Base-by-base conservation (phyloP, 1,140 invertebrate genomes). In the Drosophila sp. region DNA sequence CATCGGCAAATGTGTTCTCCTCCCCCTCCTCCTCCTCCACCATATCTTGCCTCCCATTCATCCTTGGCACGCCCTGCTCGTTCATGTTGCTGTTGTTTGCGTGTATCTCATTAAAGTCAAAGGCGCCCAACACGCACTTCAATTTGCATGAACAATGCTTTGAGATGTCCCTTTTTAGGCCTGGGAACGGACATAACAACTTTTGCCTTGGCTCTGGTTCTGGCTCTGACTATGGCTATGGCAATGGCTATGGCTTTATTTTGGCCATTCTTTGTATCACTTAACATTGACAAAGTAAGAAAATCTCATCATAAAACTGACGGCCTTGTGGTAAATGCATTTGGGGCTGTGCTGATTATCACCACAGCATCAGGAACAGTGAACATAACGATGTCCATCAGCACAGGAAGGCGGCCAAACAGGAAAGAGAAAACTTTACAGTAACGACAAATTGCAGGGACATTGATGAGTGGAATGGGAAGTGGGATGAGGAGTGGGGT, bases 91-190 rank as follows among this genome's bases (percentile, higher is more conserved):
- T 71, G n/a, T 48, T 56, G 58, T 27, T 74, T 75, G 75, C 74
- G 54, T 82, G 78, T 89, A 89, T 89, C 80, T 86, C 78, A 86
- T 87, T 86, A 86, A 54, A 69, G 76, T 74, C 70, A 62, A 69
- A 75, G 48, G 65, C 72, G 61, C 72, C 62, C 59, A 58, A 58
- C 74, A 83, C 78, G 78, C 78, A 78, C 83, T 87, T 89, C 72
- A 89, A 87, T 87, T 87, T 87, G 82, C 82, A 87, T 87, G 83
- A 76, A 76, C 83, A 82, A 76, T 70, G 76, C 76, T 54, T 65
- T 80, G 76, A 59, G 59, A 59, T 53, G 74, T 67, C 75, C 71
- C 63, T 70, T 73, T 66, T 66, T 56, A 27, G 48, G 25, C 45
- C 21, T 36, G 14, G 11, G 8, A 16, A 9, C 16, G 56, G 32